Evolutionary conservation across 1,140 invertebrate species (phyloP).

Genomic region (Drosophila pachea): DNA sequence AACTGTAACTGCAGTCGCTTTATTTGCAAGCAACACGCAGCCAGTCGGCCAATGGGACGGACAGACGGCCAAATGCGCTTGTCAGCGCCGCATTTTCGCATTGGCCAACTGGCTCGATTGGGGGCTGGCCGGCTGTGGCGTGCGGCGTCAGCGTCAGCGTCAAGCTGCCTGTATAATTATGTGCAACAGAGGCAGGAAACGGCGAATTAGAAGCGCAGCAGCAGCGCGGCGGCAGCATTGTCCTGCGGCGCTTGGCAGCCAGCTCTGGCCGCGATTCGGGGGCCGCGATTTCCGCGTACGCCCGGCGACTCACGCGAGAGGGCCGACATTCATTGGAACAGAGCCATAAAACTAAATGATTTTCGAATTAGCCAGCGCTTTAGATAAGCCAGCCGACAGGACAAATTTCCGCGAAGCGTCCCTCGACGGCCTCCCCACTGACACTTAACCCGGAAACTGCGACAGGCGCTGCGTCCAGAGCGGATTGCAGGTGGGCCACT

Average conservation of each 20-base stretch:
- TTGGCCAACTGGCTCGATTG: conserved; percentile 37
- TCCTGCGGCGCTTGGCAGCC: conserved; percentile 50
- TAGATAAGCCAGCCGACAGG: conserved; percentile 47
- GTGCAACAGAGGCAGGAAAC: conserved; percentile 64
- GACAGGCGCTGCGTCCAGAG: conserved; percentile 13
- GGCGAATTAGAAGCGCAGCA: conserved; percentile 59
- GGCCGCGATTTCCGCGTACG: conserved; percentile 56
- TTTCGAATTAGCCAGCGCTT: conserved; percentile 53
- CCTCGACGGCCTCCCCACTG: not conserved
- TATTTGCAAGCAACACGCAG: conserved; percentile 69
- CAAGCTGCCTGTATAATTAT: conserved; percentile 51
- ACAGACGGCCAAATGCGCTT: conserved; percentile 48
- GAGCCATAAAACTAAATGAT: conserved; percentile 68
- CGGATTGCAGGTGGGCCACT: no score
- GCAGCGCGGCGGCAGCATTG: conserved; percentile 49
- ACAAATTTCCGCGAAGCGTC: conserved; percentile 32
- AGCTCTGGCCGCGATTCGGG: conserved; percentile 15
- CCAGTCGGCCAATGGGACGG: conserved; percentile 3
- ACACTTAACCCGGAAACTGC: conserved; percentile 69
- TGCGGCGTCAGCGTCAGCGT: conserved; percentile 3
- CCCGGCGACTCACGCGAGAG: conserved; percentile 48
- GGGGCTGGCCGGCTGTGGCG: not conserved
- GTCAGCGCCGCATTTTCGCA: conserved; percentile 55
- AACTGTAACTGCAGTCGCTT: conserved; percentile 66
- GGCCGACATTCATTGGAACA: conserved; percentile 52